These are phyloP conservation scores for Typhlomys cinereus DNA, from an alignment of 2,113 vertebrate species.

Conservation along the genomic window DNA sequence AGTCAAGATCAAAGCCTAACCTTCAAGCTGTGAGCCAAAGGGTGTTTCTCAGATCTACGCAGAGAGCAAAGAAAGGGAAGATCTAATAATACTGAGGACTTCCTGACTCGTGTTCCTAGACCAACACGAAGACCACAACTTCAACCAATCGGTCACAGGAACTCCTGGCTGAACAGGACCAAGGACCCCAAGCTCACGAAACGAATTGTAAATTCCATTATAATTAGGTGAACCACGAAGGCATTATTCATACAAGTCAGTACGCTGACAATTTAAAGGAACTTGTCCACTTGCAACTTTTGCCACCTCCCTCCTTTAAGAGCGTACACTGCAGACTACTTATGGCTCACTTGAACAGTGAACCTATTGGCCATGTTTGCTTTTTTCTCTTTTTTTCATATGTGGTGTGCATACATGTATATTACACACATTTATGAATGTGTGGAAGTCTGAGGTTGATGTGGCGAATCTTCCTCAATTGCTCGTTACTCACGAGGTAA, in stretches of 20 bases:
- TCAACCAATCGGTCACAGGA: background rate
- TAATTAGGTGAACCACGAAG: background rate
- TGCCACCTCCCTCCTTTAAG: constrained; percentile 1
- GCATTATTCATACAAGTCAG: background rate
- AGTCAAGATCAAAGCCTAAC: constrained; percentile 36
- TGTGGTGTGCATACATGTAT: no score
- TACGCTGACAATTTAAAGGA: background rate
- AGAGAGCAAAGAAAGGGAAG: background rate
- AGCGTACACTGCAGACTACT: background rate
- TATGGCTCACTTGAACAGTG: background rate
- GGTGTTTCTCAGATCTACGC: background rate
- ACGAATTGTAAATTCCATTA: constrained; percentile 22
- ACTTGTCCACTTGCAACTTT: background rate
- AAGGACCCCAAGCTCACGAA: background rate
- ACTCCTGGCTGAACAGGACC: background rate
- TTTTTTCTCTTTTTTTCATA: no score
- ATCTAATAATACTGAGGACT: background rate
- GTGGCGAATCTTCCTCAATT: no score
- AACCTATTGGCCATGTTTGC: no score
- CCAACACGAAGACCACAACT: background rate
- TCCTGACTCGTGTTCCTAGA: background rate
- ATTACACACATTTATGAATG: no score
- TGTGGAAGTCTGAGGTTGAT: no score
- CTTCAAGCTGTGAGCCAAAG: background rate
- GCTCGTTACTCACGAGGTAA: no score